Conservation (phyloP, 2,113 vertebrate species). For the Ameiurus melas region DNA sequence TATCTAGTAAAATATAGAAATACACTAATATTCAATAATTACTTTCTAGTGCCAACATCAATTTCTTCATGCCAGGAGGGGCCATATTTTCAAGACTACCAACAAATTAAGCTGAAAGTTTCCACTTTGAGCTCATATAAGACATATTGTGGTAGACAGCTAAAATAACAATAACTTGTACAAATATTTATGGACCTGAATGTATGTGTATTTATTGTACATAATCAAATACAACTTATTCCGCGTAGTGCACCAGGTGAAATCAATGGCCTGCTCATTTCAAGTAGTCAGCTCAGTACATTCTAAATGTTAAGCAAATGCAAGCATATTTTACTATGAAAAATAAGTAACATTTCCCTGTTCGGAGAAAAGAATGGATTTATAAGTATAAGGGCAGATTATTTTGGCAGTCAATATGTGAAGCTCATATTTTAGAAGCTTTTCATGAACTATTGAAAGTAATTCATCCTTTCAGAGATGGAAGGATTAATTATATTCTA, state of each 20-base stretch:
- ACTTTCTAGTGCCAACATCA: neutral
- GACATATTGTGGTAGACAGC: neutral
- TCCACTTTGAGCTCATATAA: neutral
- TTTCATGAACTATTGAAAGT: neutral
- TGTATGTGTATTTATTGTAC: neutral
- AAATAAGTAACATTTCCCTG: neutral
- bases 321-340: neutral
- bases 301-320: neutral
- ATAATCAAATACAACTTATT: neutral
- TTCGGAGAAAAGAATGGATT: neutral
- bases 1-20: neutral
- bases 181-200: neutral
- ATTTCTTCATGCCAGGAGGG: neutral
- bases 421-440: neutral
- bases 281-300: neutral
- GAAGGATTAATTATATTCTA: neutral
- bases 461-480: neutral
- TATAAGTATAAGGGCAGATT: neutral
- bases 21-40: neutral
- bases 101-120: neutral
- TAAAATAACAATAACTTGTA: neutral
- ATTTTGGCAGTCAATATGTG: neutral
- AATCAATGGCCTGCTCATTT: neutral
- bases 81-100: neutral
- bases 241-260: neutral